phyloP scores from a whole-genome alignment of 1,140 invertebrate genomes.

The Probaryconus sp. region DNA sequence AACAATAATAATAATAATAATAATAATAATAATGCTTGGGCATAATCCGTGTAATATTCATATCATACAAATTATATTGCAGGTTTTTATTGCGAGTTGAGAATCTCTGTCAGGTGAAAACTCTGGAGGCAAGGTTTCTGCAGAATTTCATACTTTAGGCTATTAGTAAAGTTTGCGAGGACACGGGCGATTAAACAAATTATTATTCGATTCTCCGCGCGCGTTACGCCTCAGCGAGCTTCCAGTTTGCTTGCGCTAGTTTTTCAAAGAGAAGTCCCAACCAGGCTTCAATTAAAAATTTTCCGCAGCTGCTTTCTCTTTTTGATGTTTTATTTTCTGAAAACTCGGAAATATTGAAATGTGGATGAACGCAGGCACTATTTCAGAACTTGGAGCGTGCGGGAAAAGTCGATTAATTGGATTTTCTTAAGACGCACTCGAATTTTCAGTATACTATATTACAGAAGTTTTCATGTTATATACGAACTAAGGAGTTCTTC shows the following conservation, averaged over 20 bases:
- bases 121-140: conserved; percentile 31
- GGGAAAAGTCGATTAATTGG: conserved; percentile 39
- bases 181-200: conserved; percentile 65
- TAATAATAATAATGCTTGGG: too few species aligned
- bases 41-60: too few species aligned
- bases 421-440: conserved; percentile 21
- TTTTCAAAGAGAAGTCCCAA: conserved; percentile 55
- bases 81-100: conserved; percentile 40
- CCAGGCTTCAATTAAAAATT: conserved; percentile 57
- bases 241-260: conserved; percentile 51
- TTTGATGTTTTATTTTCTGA: conserved; percentile 49
- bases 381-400: conserved; percentile 25
- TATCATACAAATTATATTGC: too few species aligned
- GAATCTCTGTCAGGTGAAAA: conserved; percentile 47
- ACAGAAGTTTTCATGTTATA: conserved; percentile 30
- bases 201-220: conserved; percentile 64
- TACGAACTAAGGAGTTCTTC: conserved; percentile 8
- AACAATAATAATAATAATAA: too few species aligned
- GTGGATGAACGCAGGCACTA: conserved; percentile 22
- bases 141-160: conserved; percentile 59
- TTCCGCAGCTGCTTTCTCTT: conserved; percentile 44
- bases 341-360: conserved; percentile 57
- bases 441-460: conserved; percentile 23
- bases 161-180: conserved; percentile 63
- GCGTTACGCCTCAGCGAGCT: conserved; percentile 54